These are phyloP conservation scores for Crotalus helleri DNA, from an alignment of 2,113 vertebrate genomes.

Conservation along the genomic window DNA sequence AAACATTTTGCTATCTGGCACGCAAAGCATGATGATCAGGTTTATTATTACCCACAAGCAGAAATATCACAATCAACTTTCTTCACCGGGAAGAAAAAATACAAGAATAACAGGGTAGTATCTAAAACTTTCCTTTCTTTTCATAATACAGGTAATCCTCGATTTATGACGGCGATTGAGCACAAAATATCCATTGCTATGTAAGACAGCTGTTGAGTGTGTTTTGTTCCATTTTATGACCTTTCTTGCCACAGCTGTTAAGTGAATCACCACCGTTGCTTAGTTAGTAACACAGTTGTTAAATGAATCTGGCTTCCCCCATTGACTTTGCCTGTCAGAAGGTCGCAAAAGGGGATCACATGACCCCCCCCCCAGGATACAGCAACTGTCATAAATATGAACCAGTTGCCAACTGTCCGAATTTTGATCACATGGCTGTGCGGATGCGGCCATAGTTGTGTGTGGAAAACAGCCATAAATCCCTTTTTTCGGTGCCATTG, in stretches of 20 bases:
- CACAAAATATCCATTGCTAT: background rate
- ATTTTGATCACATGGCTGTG: background rate
- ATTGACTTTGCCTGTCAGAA: background rate
- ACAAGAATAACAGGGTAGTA: background rate
- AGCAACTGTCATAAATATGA: background rate
- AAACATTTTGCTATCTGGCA: background rate
- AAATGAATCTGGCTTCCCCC: background rate
- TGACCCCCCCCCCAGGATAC: background rate
- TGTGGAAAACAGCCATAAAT: background rate
- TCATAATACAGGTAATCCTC: background rate
- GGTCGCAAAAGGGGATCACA: background rate
- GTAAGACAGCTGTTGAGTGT: background rate
- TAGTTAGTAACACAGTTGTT: background rate
- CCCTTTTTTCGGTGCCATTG: background rate
- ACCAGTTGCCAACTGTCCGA: background rate
- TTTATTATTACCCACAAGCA: background rate
- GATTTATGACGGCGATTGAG: background rate
- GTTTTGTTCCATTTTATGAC: background rate
- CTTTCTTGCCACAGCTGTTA: background rate
- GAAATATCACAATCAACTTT: background rate
- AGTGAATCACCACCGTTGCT: background rate
- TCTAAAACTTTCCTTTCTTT: background rate
- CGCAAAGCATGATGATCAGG: background rate
- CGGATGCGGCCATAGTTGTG: background rate
- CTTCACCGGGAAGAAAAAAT: background rate